Percentiles rank a stretch among this genome's conserved stretches.
Evolutionary conservation across 2,888 invertebrate genomes (phyloP).

Genomic region (Spilosoma lubricipeda): DNA sequence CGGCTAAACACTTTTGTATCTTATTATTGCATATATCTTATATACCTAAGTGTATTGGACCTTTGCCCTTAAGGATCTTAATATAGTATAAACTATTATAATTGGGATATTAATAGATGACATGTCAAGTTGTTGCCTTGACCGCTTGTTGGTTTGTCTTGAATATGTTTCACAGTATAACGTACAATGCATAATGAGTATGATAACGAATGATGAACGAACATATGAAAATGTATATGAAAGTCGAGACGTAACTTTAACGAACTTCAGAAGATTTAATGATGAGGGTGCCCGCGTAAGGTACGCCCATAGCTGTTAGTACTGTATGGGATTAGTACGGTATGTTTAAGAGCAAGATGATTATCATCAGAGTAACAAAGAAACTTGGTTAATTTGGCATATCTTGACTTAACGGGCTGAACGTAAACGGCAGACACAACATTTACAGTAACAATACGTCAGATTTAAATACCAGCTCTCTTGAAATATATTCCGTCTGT

Average conservation of each 20-base stretch:
- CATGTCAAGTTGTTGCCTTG: too few relatives aligned
- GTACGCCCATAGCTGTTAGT: not conserved
- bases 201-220: too few relatives aligned
- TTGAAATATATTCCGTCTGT: not conserved
- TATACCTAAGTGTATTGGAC: not conserved
- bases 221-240: too few relatives aligned
- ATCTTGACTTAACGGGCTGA: not conserved
- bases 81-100: not conserved
- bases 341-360: too few relatives aligned
- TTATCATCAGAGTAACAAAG: not conserved
- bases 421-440: not conserved
- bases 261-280: not conserved
- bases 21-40: not conserved
- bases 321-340: too few relatives aligned
- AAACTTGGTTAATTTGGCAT: not conserved
- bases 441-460: not conserved
- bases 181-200: too few relatives aligned
- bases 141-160: too few relatives aligned
- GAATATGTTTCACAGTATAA: too few relatives aligned
- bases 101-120: not conserved
- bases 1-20: not conserved
- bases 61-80: not conserved
- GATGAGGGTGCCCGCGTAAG: not conserved
- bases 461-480: not conserved
- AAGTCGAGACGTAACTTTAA: not conserved